phyloP scores from a whole-genome alignment of 2,888 invertebrate species.

The Thumatha senex region DNA sequence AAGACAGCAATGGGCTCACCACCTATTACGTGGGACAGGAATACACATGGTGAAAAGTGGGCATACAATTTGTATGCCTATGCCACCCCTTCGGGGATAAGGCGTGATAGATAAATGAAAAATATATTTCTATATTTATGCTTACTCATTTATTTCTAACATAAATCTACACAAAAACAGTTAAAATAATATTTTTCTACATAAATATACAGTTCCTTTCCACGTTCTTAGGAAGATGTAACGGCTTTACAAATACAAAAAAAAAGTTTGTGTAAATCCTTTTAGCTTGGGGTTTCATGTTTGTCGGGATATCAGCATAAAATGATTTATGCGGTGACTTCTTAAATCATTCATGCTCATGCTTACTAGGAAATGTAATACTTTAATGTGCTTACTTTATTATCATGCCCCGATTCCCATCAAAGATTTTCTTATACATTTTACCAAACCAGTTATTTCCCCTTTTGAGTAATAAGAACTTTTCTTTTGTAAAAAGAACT shows the following conservation, averaged over 20 bases:
- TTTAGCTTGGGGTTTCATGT: conserved; percentile 13
- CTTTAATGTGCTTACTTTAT: background rate
- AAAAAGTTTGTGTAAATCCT: background rate
- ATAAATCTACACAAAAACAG: too few species aligned
- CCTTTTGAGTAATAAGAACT: too few species aligned
- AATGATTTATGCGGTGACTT: conserved; percentile 28
- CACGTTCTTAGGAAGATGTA: background rate
- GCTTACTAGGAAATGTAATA: background rate
- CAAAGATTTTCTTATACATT: background rate
- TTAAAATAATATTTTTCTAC: too few species aligned
- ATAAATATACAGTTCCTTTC: background rate
- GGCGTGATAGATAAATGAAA: too few species aligned
- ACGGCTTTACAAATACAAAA: background rate
- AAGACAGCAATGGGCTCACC: too few species aligned
- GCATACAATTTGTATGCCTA: too few species aligned
- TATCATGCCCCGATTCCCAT: background rate
- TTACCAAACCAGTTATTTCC: background rate
- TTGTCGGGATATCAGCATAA: conserved; percentile 11
- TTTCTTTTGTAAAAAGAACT: too few species aligned
- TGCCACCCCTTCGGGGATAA: too few species aligned
- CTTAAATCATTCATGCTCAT: conserved; percentile 16
- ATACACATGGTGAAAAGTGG: too few species aligned
- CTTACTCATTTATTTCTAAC: too few species aligned
- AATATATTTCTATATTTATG: too few species aligned
- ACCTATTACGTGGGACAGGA: too few species aligned